Conservation (phyloP, 92 coral and sea anemone genomes). For the Epizoanthus stellaris region DNA sequence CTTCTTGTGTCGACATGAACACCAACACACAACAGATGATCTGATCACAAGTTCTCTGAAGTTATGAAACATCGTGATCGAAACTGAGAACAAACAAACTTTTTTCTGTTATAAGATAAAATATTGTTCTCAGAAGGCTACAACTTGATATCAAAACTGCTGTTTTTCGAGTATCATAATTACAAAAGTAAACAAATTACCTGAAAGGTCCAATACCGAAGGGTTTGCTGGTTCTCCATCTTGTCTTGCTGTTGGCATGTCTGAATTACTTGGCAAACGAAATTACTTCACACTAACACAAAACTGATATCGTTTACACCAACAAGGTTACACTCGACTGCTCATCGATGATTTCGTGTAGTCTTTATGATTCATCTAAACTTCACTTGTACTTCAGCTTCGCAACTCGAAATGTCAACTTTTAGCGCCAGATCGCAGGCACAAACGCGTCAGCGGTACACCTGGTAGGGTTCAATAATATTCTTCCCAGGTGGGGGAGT, state of each 20-base stretch:
- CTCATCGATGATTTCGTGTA: too few species aligned
- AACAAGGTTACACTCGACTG: not conserved
- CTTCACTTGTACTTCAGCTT: not conserved
- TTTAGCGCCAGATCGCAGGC: constrained; percentile 50
- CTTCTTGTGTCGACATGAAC: not conserved
- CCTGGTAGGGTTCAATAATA: not conserved
- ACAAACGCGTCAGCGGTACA: constrained; percentile 16
- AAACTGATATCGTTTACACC: not conserved
- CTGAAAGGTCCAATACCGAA: constrained; percentile 47
- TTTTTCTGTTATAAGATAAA: not conserved
- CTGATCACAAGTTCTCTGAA: not conserved
- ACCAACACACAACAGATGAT: not conserved
- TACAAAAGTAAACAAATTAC: constrained; percentile 10
- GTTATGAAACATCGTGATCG: not conserved
- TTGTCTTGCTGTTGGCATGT: constrained; percentile 31
- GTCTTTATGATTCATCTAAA: not conserved
- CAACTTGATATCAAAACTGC: not conserved
- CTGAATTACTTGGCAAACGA: not conserved
- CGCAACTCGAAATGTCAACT: constrained; percentile 13
- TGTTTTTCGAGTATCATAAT: not conserved
- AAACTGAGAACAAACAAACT: not conserved
- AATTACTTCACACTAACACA: not conserved
- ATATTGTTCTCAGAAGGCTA: not conserved
- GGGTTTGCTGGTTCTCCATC: constrained; percentile 28
- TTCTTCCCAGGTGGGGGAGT: not conserved